Evolutionary conservation across 1,140 invertebrate genomes (phyloP).

Genomic region (Mylabris phalerata): DNA sequence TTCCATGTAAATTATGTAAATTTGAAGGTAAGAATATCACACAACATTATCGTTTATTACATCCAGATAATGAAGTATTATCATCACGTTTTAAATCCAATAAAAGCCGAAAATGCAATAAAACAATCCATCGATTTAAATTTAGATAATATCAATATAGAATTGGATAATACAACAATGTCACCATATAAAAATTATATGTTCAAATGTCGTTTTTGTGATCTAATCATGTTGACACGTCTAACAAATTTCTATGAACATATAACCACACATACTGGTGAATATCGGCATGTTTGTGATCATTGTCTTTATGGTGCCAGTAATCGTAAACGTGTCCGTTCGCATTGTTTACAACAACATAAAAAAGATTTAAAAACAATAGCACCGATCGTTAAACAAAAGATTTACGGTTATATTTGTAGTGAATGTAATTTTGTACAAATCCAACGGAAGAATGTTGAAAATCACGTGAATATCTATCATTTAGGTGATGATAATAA

Average conservation of each 20-base stretch:
- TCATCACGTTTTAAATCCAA: slow-evolving; percentile 51
- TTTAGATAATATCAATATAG: slow-evolving; percentile 16
- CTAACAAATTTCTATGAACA: slow-evolving; percentile 47
- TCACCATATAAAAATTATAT: slow-evolving; percentile 18
- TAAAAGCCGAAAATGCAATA: slow-evolving; percentile 46
- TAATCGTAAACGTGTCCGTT: slow-evolving; percentile 42
- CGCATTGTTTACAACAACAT: slow-evolving; percentile 37
- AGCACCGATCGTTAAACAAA: slow-evolving; percentile 23
- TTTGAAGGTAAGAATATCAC: slow-evolving; percentile 56
- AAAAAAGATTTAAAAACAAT: slow-evolving; percentile 6
- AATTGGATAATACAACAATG: background rate
- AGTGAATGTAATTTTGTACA: slow-evolving; percentile 61
- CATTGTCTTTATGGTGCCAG: slow-evolving; percentile 48
- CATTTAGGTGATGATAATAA: slow-evolving; percentile 42
- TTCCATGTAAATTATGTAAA: slow-evolving; percentile 52
- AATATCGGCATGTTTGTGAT: slow-evolving; percentile 57
- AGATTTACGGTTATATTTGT: slow-evolving; percentile 58
- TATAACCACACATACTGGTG: slow-evolving; percentile 63
- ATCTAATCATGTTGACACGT: slow-evolving; percentile 16
- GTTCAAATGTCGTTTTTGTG: slow-evolving; percentile 32
- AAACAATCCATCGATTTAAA: slow-evolving; percentile 33
- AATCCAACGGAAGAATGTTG: slow-evolving; percentile 50
- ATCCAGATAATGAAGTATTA: slow-evolving; percentile 57
- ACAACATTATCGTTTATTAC: slow-evolving; percentile 55
- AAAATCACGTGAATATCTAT: slow-evolving; percentile 51